Base-by-base conservation (phyloP, 2,113 vertebrate genomes). In the Scomber colias region DNA sequence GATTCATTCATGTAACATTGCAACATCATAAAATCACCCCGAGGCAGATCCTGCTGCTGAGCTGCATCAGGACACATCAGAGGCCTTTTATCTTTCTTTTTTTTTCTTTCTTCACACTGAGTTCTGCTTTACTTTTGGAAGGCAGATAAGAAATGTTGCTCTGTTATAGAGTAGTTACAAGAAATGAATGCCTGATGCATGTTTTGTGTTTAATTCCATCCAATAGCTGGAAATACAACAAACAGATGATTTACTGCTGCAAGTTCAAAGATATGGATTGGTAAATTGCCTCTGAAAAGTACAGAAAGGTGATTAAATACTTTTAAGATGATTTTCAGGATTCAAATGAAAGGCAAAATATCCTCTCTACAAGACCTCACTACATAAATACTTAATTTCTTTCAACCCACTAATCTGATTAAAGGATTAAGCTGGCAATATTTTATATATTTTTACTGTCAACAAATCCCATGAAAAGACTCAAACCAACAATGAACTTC, bases 321-420 rank as follows among this genome's bases (percentile, higher is more conserved):
- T 57, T 49, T n/a, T 12, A 12, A 46, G 21, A 53, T 16, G 30
- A 57, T 51, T 61, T 55, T 57, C 48, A 46, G 19, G 4, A 14
- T 56, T 68, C 35, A 45, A 66, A 71, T 76, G 60, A 75, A 81
- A 56, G 64, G 64, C 61, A 60, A 24, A 60, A 5, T 54, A 16
- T 48, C 13, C 5, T 60, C 19, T 69, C 56, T n/a, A 40, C 30
- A 50, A 48, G 46, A 46, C 62, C 16, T 5, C 62, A 60, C 11
- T 35, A 61, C 62, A 62, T 69, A 35, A 53, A 60, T 46, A 13
- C 27, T 35, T 40, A 2, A 40, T 40, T 40, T 40, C 35, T 10
- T 40, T 40, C 35, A 40, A 9, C 35, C 35, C 35, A 9, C 35
- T 59, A 50, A 64, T 70, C 27, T 24, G 11, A 35, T 40, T 27